Base-by-base conservation (phyloP, 1,140 invertebrate genomes). In the Orchesella cincta region DNA sequence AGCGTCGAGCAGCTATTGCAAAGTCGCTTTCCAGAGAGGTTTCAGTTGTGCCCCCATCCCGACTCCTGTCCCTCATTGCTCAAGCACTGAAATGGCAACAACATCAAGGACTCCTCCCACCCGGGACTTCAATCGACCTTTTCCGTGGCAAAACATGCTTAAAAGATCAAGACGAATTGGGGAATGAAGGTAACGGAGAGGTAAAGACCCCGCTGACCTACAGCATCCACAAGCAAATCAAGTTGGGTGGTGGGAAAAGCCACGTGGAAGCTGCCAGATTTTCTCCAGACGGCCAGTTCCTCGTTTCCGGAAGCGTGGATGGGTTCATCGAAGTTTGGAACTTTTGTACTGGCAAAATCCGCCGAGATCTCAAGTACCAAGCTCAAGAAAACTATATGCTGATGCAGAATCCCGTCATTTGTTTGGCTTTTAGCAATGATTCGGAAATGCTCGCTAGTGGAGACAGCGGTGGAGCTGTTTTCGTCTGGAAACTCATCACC, bases 281-380 rank as follows among this genome's bases (percentile, higher is more conserved):
- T 86, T 98, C 96, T 0, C 97, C 97, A 0, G 98, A 99, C 88
- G 98, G 96, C n/a, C 97, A 99, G 85, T 99, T 96, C 87, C 87
- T 99, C 28, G 93, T 99, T 18, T 97, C 97, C 1, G 97, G 97
- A 0, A 96, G 94, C 52, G 95, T 98, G 2, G 98, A 99, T 88
- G 98, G 98, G 26, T 96, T 99, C 84, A 94, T 99, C 75, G 98
- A 99, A 88, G 97, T 95, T 12, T 99, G 97, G 97, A 99, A 99
- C 87, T 99, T 98, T 84, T 98, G 96, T 2, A 99, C 97, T 0
- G 98, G 98, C 80, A 99, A 99, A 90, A 94, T 99, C 75, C 89
- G 98, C 78, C 99, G 99, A 86, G 98, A 99, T 92, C 89, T 99
- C n/a, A 97, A 98, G 84, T 99, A 99, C 85, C 98, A 99, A 88